Evolutionary conservation across 2,113 vertebrate genomes (phyloP).

Genomic region (Sphyrna mokarran): DNA sequence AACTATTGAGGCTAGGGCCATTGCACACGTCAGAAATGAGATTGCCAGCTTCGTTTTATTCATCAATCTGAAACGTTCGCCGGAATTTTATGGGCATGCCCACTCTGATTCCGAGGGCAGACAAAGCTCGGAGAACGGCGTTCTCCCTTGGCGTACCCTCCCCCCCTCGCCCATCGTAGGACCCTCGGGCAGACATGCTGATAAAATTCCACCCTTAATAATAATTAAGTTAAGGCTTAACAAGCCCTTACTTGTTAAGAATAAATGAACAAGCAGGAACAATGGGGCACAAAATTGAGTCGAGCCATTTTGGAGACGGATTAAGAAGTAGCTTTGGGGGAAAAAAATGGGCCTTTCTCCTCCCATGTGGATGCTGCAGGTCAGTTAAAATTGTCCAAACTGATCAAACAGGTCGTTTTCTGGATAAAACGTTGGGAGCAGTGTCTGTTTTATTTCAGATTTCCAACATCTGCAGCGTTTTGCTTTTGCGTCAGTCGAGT

Average conservation of each 20-base stretch:
- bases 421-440: not conserved
- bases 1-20: too few species aligned
- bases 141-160: too few species aligned
- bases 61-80: not conserved
- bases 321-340: not conserved
- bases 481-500: not conserved
- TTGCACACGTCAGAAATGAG: not conserved
- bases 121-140: too few species aligned
- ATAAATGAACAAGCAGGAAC: not conserved
- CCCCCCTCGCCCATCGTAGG: too few species aligned
- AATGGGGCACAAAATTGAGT: too few species aligned
- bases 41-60: not conserved
- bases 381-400: not conserved
- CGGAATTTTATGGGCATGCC: too few species aligned
- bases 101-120: too few species aligned
- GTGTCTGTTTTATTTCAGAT: not conserved
- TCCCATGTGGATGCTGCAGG: not conserved
- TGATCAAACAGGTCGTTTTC: not conserved
- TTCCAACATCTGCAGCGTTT: not conserved
- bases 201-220: too few species aligned
- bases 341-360: not conserved
- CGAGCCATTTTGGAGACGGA: too few species aligned
- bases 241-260: too few species aligned
- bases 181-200: too few species aligned
- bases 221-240: too few species aligned